phyloP scores from a whole-genome alignment of 2,113 vertebrate species.

The Dunckerocampus dactyliophorus region DNA sequence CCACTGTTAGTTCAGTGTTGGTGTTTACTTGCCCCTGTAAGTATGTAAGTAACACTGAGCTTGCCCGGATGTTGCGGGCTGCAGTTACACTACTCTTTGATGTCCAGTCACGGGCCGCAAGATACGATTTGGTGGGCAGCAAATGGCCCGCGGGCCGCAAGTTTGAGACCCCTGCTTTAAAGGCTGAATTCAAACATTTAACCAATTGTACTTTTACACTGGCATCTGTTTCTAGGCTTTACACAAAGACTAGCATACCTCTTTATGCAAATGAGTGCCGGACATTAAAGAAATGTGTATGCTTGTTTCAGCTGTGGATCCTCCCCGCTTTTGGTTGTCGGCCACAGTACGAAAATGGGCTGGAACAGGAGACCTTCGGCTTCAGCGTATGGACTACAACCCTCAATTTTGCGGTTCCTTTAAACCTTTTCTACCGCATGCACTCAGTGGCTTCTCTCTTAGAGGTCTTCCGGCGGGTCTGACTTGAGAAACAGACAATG shows the following conservation, averaged over 20 bases:
- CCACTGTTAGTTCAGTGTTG: too few species aligned
- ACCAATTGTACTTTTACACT: neutral
- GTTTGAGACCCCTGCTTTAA: too few species aligned
- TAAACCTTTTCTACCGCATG: conserved; percentile 97
- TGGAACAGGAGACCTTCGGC: conserved; percentile 90
- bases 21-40: too few species aligned
- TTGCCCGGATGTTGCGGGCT: too few species aligned
- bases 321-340: conserved; percentile 93
- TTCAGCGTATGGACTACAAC: conserved; percentile 91
- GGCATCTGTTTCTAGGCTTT: neutral
- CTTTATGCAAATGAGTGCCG: neutral
- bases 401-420: conserved; percentile 93
- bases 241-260: neutral
- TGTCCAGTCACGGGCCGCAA: too few species aligned
- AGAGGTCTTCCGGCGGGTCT: conserved; percentile 88
- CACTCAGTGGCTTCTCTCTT: conserved; percentile 93
- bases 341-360: conserved; percentile 91
- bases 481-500: conserved; percentile 42
- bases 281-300: conserved; percentile 1
- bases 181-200: neutral
- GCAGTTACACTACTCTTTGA: too few species aligned
- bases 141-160: too few species aligned
- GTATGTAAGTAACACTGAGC: too few species aligned
- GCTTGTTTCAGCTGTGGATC: conserved; percentile 84
- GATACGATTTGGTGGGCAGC: too few species aligned